Base-by-base conservation (phyloP, 1,140 invertebrate species). In the Drosophila ogumai region DNA sequence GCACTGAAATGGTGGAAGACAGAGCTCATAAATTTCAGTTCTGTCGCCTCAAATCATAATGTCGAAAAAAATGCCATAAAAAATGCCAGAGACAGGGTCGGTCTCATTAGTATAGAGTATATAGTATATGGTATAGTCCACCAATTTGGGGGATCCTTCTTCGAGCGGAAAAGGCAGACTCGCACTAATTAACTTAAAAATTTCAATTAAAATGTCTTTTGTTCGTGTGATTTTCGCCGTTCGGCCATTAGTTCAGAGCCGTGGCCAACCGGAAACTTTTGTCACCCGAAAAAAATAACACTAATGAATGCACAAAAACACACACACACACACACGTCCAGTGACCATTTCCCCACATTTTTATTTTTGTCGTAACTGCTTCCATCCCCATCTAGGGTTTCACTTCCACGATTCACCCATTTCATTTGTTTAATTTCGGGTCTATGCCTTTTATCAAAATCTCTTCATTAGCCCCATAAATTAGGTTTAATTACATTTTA, bases 131-230 rank as follows among this genome's bases (percentile, higher is more conserved):
- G 31, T 50, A 41, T 17, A 6, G 59, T 13, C 56, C 38, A 15
- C 5, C 15, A 22, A 56, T 17, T 10, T 25, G 1, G 13, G 32
- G 17, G 15, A 50, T 75, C 74, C 64, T 77, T 59, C 25, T 12
- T 55, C 67, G 73, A 59, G 75, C 81, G 81, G 79, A 84, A 84
- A 84, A 50, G 82, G 58, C 44, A 57, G 64, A 75, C 66, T 44
- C 81, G 66, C 79, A 88, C 84, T 88, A 88, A 88, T 88, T 88
- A 88, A 88, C 84, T 90, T 90, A 75, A 88, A 85, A 88, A 90
- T 85, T 87, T 88, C 86, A 90, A 88, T 88, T 88, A 88, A 88
- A 88, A 88, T 81, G 81, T 79, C 85, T 90, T 88, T 90, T 90
- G 86, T 90, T 88, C 55, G 82, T 81, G 69, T 88, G 85, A 88